A percentile compares a stretch with the other conserved stretches of the same genome.
phyloP scores from a whole-genome alignment of 2,888 invertebrate species.

The Scrobipalpa atriplicella region DNA sequence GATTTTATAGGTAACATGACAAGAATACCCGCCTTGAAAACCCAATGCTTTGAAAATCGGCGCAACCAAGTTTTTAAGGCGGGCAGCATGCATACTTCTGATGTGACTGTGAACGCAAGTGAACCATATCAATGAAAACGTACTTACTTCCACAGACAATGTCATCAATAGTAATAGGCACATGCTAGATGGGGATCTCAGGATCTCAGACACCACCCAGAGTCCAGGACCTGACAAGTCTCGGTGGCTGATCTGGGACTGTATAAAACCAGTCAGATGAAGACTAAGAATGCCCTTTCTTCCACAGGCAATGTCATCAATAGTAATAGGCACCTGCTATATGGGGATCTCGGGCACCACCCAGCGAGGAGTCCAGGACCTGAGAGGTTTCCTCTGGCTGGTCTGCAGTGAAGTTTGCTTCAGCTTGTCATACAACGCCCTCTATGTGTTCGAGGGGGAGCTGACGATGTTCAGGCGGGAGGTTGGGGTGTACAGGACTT shows the following conservation, averaged over 20 bases:
- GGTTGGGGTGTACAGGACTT: slow-evolving; percentile 67
- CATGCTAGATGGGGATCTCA: slow-evolving; percentile 68
- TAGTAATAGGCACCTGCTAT: slow-evolving; percentile 70
- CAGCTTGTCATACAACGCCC: slow-evolving; percentile 69
- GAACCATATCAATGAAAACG: no score
- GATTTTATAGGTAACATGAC: no score
- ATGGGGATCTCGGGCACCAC: slow-evolving; percentile 67
- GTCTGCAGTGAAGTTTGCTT: slow-evolving; percentile 77
- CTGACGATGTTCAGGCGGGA: slow-evolving; percentile 72
- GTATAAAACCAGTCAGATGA: no score
- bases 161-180: slow-evolving; percentile 67
- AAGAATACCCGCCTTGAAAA: no score
- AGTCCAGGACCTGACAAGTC: slow-evolving; percentile 72
- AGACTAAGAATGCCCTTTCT: no score
- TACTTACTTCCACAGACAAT: slow-evolving; percentile 52
- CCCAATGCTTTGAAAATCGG: no score
- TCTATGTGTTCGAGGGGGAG: slow-evolving; percentile 69
- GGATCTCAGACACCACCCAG: slow-evolving; percentile 78
- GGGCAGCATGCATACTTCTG: no score
- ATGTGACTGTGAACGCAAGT: no score
- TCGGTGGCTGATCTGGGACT: slow-evolving; percentile 78
- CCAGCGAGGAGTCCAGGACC: slow-evolving; percentile 73
- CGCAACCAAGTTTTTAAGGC: no score
- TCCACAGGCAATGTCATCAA: slow-evolving; percentile 64
- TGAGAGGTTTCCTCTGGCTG: slow-evolving; percentile 76